These are phyloP conservation scores for Tenualosa thibaudeaui DNA, from an alignment of 2,797 vertebrate genomes.

Conservation along the genomic window DNA sequence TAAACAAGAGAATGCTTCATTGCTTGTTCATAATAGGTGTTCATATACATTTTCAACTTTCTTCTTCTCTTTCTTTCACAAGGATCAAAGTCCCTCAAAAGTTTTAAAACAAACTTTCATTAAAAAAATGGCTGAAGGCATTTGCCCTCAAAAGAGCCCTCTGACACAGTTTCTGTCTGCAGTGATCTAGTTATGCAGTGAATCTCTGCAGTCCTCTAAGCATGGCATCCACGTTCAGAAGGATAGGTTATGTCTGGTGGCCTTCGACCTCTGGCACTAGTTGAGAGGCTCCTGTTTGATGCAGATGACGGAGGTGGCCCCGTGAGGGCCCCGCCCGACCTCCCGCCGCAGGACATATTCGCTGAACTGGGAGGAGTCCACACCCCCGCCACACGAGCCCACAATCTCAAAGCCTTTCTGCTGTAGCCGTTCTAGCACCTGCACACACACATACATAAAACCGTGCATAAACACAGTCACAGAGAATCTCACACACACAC, in stretches of 20 bases:
- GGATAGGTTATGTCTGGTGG: not conserved
- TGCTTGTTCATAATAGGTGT: not conserved
- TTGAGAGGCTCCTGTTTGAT: constrained; percentile 91
- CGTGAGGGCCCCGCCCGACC: constrained; percentile 74
- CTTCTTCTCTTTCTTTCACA: not conserved
- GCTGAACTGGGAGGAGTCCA: constrained; percentile 94
- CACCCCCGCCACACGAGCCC: constrained; percentile 90
- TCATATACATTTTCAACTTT: not conserved
- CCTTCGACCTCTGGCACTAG: constrained; percentile 60
- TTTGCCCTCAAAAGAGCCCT: constrained; percentile 7
- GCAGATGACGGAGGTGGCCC: constrained; percentile 76
- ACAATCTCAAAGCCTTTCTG: constrained; percentile 90
- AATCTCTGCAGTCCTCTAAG: not conserved
- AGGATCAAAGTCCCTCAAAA: constrained; percentile 42
- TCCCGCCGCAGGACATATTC: constrained; percentile 90
- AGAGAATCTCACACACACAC: constrained; percentile 22
- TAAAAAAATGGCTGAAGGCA: not conserved
- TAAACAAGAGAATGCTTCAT: not conserved
- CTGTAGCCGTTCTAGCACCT: constrained; percentile 93
- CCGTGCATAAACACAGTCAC: constrained; percentile 8
- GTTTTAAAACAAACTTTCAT: constrained; percentile 63
- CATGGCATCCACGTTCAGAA: not conserved
- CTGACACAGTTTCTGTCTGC: not conserved
- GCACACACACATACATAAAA: constrained; percentile 45
- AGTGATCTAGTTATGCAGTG: not conserved